Evolutionary conservation across 2,888 invertebrate species (phyloP).

Genomic region (Ophioninae sp.): DNA sequence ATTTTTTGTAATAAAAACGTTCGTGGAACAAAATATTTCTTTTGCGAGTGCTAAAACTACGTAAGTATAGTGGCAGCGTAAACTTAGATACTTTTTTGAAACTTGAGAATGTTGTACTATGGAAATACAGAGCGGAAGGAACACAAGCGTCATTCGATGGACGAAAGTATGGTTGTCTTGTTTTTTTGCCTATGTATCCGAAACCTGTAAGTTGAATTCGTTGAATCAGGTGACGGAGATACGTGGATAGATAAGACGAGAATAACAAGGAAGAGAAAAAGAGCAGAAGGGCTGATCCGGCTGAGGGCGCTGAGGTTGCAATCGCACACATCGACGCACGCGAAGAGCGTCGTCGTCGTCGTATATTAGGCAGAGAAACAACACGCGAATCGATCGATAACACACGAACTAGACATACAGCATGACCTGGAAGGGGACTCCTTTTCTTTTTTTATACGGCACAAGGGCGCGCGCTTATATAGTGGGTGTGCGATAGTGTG

Average conservation of each 20-base stretch:
- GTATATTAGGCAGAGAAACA: slow-evolving; percentile 27
- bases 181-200: background rate
- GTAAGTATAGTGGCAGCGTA: background rate
- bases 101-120: background rate
- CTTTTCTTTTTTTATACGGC: slow-evolving; percentile 39
- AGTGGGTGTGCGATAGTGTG: slow-evolving; percentile 57
- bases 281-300: background rate
- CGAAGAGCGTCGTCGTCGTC: slow-evolving; percentile 5
- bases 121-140: background rate
- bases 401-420: slow-evolving; percentile 53
- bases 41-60: background rate
- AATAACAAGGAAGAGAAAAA: background rate
- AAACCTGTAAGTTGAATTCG: background rate
- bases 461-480: slow-evolving; percentile 58
- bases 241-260: background rate
- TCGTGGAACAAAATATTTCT: background rate
- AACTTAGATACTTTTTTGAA: background rate
- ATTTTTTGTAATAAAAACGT: too few species aligned
- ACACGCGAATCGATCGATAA: slow-evolving; percentile 66
- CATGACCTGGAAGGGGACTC: slow-evolving; percentile 59
- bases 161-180: background rate
- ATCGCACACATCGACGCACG: background rate
- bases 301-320: background rate
- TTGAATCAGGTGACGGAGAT: background rate
- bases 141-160: background rate